Base-by-base conservation (phyloP, 2,797 vertebrate genomes). In the Urocyon cinereoargenteus region DNA sequence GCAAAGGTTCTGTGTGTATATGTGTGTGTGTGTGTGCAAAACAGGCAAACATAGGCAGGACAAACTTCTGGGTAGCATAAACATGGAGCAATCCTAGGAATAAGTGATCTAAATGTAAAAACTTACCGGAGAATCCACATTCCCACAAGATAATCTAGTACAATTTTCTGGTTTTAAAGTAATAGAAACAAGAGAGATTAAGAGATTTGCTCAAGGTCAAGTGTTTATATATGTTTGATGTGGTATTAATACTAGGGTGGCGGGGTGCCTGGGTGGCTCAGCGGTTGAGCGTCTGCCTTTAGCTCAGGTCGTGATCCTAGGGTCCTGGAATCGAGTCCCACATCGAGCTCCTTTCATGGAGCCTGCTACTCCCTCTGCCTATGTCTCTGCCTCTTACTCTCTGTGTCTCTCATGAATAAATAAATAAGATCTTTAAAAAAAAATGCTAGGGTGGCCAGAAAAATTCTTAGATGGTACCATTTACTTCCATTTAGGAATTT, bases 401-500 rank as follows among this genome's bases (percentile, higher is more conserved):
- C 40, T 45, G 40, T 8, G 7, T 45, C 40, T 45, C 40, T 45
- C 7, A 45, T 45, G 6, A 45, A 45, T 45, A 45, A 45, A 45
- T 45, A 45, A 45, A 45, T 45, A 45, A 45, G 40, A 45, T 45
- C 40, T 45, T 40, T 45, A 45, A 45, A 45, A 45, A 45, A 45
- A 45, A 79, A 87, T 93, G 83, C 11, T 62, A 78, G 24, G 15
- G 81, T n/a, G 68, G 18, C 26, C 13, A 73, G 57, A 86, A 22
- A 62, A 40, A 82, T 5, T 55, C 49, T 59, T 22, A 36, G 21
- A 77, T 77, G 59, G 49, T 70, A 55, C 4, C 45, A 24, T 86
- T 93, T 77, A 70, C 53, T 68, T 77, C 36, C 59, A 77, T 51
- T 57, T 79, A 36, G 77, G 51, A 92, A 96, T 55, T 61, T 84